Conservation (phyloP, 1,140 invertebrate species). For the Aphaenogaster rudis region DNA sequence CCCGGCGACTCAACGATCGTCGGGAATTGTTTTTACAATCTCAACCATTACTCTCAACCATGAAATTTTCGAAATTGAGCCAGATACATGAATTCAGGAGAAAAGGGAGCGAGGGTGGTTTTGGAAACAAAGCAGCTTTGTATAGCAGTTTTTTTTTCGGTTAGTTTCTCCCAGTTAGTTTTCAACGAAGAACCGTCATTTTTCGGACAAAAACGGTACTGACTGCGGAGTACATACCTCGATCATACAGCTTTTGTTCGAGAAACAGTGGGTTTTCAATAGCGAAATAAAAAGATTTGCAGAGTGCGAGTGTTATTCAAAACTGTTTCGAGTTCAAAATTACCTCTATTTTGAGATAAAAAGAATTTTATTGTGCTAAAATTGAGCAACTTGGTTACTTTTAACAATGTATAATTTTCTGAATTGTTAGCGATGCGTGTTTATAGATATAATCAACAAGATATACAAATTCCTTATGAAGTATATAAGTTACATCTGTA, state of each 20-base stretch:
- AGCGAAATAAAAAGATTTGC: background rate
- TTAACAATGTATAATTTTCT: slow-evolving; percentile 1
- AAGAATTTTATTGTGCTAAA: background rate
- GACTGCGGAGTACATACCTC: background rate
- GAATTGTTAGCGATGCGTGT: background rate
- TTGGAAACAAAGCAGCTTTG: slow-evolving; percentile 18
- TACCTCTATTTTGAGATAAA: background rate
- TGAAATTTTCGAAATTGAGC: slow-evolving; percentile 7
- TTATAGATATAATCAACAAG: background rate
- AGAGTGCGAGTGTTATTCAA: slow-evolving; percentile 1
- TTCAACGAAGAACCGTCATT: slow-evolving; percentile 37
- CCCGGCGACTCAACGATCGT: background rate
- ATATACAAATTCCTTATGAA: background rate
- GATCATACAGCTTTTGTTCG: slow-evolving; percentile 25
- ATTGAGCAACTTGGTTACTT: background rate
- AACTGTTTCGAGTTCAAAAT: background rate
- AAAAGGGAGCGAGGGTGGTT: background rate
- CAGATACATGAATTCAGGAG: background rate
- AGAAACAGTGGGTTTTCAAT: slow-evolving; percentile 34
- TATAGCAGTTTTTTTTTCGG: slow-evolving; percentile 7
- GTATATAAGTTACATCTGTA: background rate
- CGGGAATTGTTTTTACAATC: background rate
- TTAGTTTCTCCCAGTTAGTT: slow-evolving; percentile 26
- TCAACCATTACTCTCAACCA: background rate
- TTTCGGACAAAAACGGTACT: slow-evolving; percentile 23